Evolutionary conservation across 2,888 invertebrate genomes (phyloP).

Genomic region (Microctonus hyperodae): DNA sequence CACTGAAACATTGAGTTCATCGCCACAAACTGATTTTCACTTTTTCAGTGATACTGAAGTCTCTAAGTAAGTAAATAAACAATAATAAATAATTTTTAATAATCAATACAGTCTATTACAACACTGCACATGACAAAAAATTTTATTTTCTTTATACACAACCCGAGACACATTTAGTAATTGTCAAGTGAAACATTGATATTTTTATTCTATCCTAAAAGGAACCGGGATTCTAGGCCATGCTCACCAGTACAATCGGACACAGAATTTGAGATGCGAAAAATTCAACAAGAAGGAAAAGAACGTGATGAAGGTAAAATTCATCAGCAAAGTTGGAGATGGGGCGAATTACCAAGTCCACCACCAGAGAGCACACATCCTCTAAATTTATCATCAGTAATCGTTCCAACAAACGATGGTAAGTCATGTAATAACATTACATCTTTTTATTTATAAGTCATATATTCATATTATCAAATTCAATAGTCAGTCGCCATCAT

Average conservation of each 20-base stretch:
- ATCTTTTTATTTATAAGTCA: background rate
- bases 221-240: conserved; percentile 71
- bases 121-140: background rate
- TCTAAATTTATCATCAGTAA: conserved; percentile 46
- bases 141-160: conserved; percentile 7
- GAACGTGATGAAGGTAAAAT: conserved; percentile 57
- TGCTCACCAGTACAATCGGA: conserved; percentile 92
- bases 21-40: conserved; percentile 75
- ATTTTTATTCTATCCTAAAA: conserved; percentile 53
- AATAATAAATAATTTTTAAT: background rate
- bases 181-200: conserved; percentile 30
- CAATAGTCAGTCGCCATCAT: background rate
- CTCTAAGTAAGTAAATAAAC: conserved; percentile 64
- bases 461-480: background rate
- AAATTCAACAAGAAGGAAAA: conserved; percentile 64
- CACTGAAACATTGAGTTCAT: conserved; percentile 58
- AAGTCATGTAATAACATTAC: conserved; percentile 35
- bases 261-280: conserved; percentile 84
- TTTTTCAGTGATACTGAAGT: conserved; percentile 95
- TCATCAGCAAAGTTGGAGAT: conserved; percentile 80
- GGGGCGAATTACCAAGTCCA: conserved; percentile 84
- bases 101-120: background rate
- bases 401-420: conserved; percentile 53
- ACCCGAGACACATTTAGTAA: conserved; percentile 24
- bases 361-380: conserved; percentile 52